Evolutionary conservation across 1,140 invertebrate species (phyloP), one percentile per base, ranked within the genome.

Genomic region (Drosophila ananassae): DNA sequence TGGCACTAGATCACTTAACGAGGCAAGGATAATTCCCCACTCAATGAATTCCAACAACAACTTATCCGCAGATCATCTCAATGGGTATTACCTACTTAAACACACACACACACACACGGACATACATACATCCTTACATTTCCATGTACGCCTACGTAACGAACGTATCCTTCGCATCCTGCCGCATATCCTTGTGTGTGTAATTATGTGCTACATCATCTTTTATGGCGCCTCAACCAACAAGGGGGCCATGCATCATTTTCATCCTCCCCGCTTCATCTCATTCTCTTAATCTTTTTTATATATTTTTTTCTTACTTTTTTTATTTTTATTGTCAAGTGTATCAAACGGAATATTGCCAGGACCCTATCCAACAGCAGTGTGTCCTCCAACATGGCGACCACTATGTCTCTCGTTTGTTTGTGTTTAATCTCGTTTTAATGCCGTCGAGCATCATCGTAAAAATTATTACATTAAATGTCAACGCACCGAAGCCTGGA

Each of bases 381-480:
- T 6, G 25, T 28, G 25, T 28, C 25, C 25, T 28, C 25, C 34
- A 51, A 57, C 50, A 34, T 60, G 34, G 67, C 57, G 50, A 54
- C 64, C 64, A 73, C 69, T 73, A 50, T 63, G 52, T 50, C 61
- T 64, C 77, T 78, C 82, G 73, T 77, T 85, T 85, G 81, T 87
- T 85, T 85, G 82, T 85, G 82, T 85, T 85, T 85, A 85, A 85
- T 85, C 82, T 85, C 74, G 82, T 85, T 85, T 85, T 85, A 85
- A 85, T 85, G 82, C 82, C 82, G 78, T 87, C 74, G 82, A 85
- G 82, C 82, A 85, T 89, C 82, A 85, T 85, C 82, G 83, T 85
- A 85, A 85, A 85, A 85, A 85, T 85, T 85, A 85, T 85, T 85
- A 85, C 82, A 85, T 85, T 85, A 87, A 85, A 85, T 85, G 82